Base-by-base conservation (phyloP, 2,888 invertebrate genomes). In the Alloscopus bannaensis region DNA sequence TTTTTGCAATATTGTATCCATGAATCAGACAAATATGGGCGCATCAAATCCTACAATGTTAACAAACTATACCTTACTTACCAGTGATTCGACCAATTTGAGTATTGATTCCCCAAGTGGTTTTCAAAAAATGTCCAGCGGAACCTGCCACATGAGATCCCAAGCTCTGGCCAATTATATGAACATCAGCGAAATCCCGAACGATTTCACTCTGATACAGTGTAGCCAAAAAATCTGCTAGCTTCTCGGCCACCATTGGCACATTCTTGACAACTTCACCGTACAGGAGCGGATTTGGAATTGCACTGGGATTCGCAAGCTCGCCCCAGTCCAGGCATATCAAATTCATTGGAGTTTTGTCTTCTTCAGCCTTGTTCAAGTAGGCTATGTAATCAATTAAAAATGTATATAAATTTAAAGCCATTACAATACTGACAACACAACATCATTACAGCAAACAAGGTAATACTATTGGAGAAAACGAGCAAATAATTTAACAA, bases 31-130 rank as follows among this genome's bases (percentile, higher is more conserved):
- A 29, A 57, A 57, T 29, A 60, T n/a, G n/a, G n/a, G 4, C 47
- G 3, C 47, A n/a, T 47, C n/a, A 47, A n/a, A 52, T 45, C 45
- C 18, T 45, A 18, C n/a, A 45, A 45, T 3, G 24, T 52, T 20
- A 47, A 47, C n/a, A n/a, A n/a, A 13, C 47, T n/a, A 47, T 24
- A 24, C n/a, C 3, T 22, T 20, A n/a, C 40, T 47, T 50, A 80
- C 83, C 83, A 3, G 83, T 83, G 24, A 83, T 83, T 2, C 80
- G 55, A 2, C 83, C 83, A 24, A 83, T 69, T 59, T 80, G 81
- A n/a, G 59, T 64, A 22, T 72, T 68, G n/a, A 73, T 68, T 2
- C 79, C 79, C 75, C 77, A 81, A 31, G 78, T 75, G 0, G 69
- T 47, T 62, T 79, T 80, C 42, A 83, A 57, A 26, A 80, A 36